Base-by-base conservation (phyloP, 2,113 vertebrate genomes). In the Narcine bancroftii region DNA sequence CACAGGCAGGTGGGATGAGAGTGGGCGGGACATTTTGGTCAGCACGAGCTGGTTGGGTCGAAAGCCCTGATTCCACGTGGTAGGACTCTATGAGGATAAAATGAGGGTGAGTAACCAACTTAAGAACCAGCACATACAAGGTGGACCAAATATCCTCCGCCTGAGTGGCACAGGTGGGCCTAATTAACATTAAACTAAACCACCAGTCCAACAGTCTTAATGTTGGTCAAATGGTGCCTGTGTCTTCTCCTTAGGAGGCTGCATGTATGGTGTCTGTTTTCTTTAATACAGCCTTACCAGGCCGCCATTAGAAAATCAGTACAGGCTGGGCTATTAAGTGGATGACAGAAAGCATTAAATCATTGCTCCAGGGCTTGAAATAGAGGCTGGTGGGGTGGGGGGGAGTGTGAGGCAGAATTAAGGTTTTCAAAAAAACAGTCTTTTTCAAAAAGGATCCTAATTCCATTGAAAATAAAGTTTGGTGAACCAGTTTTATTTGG, bases 291-390 rank as follows among this genome's bases (percentile, higher is more conserved):
- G 15, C 53, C 29, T 60, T 60, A 5, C 21, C 50, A 85, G 60
- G 50, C 81, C n/a, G 60, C 33, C 53, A 87, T 87, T 60, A 60
- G 81, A 60, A 87, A 87, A 87, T 87, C 53, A 87, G 33, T 60
- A 36, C 81, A 87, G 81, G 81, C 81, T 87, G 81, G 53, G 81
- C 53, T 87, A 87, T 87, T 87, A 87, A 87, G 50, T 33, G 19
- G 56, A 6, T 60, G 56, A 56, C 53, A 56, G 29, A 60, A 36
- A 33, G 81, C 81, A 87, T 36, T 87, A 60, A 87, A 60, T 87
- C 53, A 87, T 36, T 60, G 56, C 33, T 60, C 15, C 33, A 7
- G 0, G 50, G 53, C 6, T 19, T 36, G 50, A 83, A 79, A 17
- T 42, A n/a, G n/a, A n/a, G n/a, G n/a, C n/a, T n/a, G n/a, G 17